Conservation (phyloP, 2,113 vertebrate genomes). For the Chascanopsetta lugubris region DNA sequence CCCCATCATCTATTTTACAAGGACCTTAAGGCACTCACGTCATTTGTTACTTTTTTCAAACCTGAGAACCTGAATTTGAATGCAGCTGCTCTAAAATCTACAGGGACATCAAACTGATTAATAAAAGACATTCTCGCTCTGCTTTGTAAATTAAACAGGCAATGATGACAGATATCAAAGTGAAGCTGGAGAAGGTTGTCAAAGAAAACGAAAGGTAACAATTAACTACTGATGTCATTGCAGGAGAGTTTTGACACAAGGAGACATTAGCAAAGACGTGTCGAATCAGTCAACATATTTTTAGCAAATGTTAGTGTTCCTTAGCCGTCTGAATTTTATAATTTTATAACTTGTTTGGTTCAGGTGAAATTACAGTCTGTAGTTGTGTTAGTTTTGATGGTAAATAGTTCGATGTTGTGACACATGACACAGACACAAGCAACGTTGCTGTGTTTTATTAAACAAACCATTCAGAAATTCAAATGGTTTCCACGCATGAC, state of each 20-base stretch:
- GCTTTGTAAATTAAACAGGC: conserved; percentile 76
- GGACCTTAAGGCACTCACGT: no score
- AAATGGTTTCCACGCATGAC: background rate
- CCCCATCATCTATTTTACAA: background rate
- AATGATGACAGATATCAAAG: conserved; percentile 84
- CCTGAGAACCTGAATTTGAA: background rate
- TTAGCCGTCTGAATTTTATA: no score
- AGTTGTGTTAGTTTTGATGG: background rate
- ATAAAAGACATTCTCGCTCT: conserved; percentile 1
- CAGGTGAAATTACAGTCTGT: no score
- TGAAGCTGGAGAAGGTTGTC: conserved; percentile 86
- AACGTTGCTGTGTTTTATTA: background rate
- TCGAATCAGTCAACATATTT: background rate
- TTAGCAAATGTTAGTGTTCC: no score
- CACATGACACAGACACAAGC: background rate
- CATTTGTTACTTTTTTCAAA: background rate
- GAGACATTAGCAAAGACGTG: background rate
- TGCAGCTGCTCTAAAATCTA: background rate
- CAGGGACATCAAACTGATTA: background rate
- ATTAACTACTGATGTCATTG: background rate
- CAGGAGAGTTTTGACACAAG: background rate
- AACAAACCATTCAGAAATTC: background rate
- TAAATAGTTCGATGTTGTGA: conserved; percentile 1
- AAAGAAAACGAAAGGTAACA: conserved; percentile 93
- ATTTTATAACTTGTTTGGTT: no score